Evolutionary conservation across 2,113 vertebrate genomes (phyloP).

Genomic region (Coreoperca whiteheadi): DNA sequence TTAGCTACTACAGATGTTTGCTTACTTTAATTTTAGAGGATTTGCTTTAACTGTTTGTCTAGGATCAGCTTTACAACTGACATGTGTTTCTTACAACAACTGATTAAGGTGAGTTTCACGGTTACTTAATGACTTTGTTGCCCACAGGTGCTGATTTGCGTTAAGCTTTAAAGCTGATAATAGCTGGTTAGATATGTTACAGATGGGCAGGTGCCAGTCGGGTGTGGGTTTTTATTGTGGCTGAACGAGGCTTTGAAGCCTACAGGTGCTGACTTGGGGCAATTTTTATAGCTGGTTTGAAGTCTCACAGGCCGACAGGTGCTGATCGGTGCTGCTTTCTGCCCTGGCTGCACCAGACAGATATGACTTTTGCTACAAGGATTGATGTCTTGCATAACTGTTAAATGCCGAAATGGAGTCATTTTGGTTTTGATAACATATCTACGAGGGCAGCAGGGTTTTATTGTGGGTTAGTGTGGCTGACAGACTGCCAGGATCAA

Average conservation of each 20-base stretch:
- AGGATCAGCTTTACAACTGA: slow-evolving; percentile 21
- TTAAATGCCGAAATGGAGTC: slow-evolving; percentile 10
- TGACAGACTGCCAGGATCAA: slow-evolving; percentile 50
- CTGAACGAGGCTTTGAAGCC: slow-evolving; percentile 51
- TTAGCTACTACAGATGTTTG: slow-evolving; percentile 18
- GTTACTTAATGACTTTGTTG: slow-evolving; percentile 29
- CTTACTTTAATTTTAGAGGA: slow-evolving; percentile 15
- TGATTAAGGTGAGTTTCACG: slow-evolving; percentile 30
- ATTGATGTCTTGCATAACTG: slow-evolving; percentile 21
- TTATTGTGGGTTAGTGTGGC: slow-evolving; percentile 47
- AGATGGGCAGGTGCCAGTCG: slow-evolving; percentile 62
- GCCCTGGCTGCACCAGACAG: background rate
- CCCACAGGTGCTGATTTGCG: slow-evolving; percentile 57
- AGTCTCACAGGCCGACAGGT: slow-evolving; percentile 50
- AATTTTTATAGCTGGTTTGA: slow-evolving; percentile 44
- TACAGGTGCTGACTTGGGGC: slow-evolving; percentile 57
- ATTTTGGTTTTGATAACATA: slow-evolving; percentile 23
- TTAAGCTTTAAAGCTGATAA: slow-evolving; percentile 60
- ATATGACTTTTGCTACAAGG: slow-evolving; percentile 21
- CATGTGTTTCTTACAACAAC: slow-evolving; percentile 14
- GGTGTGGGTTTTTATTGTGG: slow-evolving; percentile 50
- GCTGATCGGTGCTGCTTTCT: slow-evolving; percentile 28
- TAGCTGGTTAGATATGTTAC: slow-evolving; percentile 42
- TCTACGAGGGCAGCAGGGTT: slow-evolving; percentile 20
- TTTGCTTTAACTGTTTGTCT: slow-evolving; percentile 20